These are phyloP conservation scores for Agrochola lychnidis DNA, from an alignment of 2,888 invertebrate genomes.

Conservation along the genomic window DNA sequence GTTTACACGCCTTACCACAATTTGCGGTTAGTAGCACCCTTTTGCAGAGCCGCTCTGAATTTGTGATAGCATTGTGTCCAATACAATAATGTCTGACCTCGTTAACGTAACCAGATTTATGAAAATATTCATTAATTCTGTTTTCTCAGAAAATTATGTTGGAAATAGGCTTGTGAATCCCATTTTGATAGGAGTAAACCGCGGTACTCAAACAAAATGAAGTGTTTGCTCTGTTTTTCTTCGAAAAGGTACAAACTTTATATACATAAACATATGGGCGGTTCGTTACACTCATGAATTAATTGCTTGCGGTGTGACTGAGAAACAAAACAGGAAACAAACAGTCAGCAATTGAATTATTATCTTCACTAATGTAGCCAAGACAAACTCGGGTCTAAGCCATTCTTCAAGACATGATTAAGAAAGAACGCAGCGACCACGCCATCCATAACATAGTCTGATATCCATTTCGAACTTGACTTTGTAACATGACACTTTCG, in stretches of 20 bases:
- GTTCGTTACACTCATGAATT: not conserved
- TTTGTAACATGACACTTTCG: slow-evolving; percentile 38
- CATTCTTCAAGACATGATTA: slow-evolving; percentile 5
- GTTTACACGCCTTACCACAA: slow-evolving; percentile 38
- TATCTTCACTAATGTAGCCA: not conserved
- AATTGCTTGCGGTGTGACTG: not conserved
- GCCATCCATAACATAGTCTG: slow-evolving; percentile 1
- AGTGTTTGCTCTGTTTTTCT: not conserved
- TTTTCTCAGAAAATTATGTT: slow-evolving; percentile 24
- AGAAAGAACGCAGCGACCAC: slow-evolving; percentile 2
- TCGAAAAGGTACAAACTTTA: slow-evolving; percentile 12
- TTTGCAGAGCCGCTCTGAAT: slow-evolving; percentile 16
- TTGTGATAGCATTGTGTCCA: slow-evolving; percentile 43
- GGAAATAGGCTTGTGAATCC: slow-evolving; percentile 27
- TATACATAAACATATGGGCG: not conserved
- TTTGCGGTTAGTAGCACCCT: slow-evolving; percentile 44
- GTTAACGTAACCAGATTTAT: slow-evolving; percentile 42
- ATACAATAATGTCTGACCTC: slow-evolving; percentile 47
- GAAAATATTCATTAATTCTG: slow-evolving; percentile 14
- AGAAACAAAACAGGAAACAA: slow-evolving; percentile 4
- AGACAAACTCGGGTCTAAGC: not conserved
- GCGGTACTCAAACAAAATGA: not conserved
- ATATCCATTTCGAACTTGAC: slow-evolving; percentile 50
- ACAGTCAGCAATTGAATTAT: not conserved
- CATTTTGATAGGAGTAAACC: slow-evolving; percentile 10